Conservation (phyloP, 2,888 invertebrate species). For the Pecten maximus region DNA sequence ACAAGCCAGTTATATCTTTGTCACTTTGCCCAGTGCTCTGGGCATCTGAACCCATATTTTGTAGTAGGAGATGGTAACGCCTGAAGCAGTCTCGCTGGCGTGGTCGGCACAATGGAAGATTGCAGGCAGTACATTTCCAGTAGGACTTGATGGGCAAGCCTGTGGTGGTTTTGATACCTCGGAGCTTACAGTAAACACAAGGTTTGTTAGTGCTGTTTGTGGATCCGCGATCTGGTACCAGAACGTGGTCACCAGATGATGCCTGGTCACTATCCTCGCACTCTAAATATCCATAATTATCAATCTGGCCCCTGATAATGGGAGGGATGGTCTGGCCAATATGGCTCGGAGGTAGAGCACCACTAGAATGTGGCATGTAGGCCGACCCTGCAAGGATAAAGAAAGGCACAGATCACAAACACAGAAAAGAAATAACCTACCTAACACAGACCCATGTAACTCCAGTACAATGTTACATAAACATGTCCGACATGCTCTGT, state of each 20-base stretch:
- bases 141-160: conserved; percentile 47
- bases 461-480: not conserved
- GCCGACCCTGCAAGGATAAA: conserved; percentile 36
- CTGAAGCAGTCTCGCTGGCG: conserved; percentile 45
- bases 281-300: conserved; percentile 11
- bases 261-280: conserved; percentile 13
- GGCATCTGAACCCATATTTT: not conserved
- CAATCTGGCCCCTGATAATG: conserved; percentile 4
- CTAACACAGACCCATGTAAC: not conserved
- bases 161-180: conserved; percentile 45
- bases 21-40: not conserved
- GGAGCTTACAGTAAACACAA: conserved; percentile 46
- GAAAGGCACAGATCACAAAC: conserved; percentile 8
- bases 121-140: conserved; percentile 45
- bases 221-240: conserved; percentile 43
- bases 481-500: not conserved
- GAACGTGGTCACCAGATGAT: conserved; percentile 34
- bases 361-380: conserved; percentile 30
- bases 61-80: conserved; percentile 36
- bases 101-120: conserved; percentile 45
- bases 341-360: conserved; percentile 8
- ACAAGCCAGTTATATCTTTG: not conserved
- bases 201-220: conserved; percentile 49
- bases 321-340: not conserved
- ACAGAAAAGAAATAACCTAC: not conserved